Percentiles rank a stretch among this genome's conserved stretches.
Conservation (phyloP, 2,113 vertebrate species). For the Reinhardtius hippoglossoides region DNA sequence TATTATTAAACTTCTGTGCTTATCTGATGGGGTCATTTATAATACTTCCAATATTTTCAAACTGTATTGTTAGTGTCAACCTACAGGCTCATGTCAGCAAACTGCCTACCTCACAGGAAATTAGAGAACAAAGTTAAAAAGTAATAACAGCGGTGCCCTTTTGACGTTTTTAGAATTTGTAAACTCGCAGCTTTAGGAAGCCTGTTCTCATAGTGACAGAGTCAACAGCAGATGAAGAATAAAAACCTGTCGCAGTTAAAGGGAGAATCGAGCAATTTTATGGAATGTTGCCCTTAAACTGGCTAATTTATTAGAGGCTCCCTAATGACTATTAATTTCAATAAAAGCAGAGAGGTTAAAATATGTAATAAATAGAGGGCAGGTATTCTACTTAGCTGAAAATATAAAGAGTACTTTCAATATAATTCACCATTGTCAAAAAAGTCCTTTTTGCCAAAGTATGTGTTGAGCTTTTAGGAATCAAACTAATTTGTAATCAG, state of each 20-base stretch:
- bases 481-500: constrained; percentile 23
- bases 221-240: no score
- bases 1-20: neutral
- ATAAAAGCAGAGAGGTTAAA: no score
- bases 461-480: neutral
- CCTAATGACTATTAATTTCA: no score
- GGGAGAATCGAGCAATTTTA: no score
- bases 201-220: no score
- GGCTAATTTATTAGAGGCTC: no score
- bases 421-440: neutral
- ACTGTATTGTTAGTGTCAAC: neutral
- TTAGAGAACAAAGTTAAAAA: neutral
- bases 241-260: no score
- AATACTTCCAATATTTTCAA: neutral
- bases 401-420: no score
- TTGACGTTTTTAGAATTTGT: neutral
- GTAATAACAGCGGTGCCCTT: neutral
- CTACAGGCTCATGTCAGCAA: neutral
- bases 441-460: neutral
- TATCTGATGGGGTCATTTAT: neutral
- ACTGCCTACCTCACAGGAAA: neutral
- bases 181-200: no score
- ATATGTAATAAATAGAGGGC: no score
- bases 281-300: no score
- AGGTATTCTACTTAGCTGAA: no score